Evolutionary conservation across 2,113 vertebrate species (phyloP).

Genomic region (Clupea harengus): DNA sequence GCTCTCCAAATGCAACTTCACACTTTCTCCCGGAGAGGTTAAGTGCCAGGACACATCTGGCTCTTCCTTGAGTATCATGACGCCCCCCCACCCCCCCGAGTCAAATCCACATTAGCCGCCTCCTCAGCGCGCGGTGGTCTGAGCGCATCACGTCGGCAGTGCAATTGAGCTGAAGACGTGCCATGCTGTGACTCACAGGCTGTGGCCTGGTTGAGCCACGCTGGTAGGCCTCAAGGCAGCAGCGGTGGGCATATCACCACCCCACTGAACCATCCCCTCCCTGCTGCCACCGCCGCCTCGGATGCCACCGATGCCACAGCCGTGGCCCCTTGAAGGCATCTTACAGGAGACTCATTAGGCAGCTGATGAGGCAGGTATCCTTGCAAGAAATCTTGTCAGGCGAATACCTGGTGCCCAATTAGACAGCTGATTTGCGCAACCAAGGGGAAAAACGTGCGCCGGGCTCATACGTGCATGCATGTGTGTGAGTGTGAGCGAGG

Average conservation of each 20-base stretch:
- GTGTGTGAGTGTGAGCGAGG: background rate
- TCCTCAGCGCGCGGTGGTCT: background rate
- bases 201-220: constrained; percentile 2
- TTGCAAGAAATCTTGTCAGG: constrained; percentile 57
- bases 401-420: constrained; percentile 51
- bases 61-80: constrained; percentile 10
- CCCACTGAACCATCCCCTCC: background rate
- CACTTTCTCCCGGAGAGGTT: background rate
- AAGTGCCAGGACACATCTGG: constrained; percentile 15
- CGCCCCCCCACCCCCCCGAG: background rate
- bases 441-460: constrained; percentile 61
- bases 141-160: background rate
- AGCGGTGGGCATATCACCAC: constrained; percentile 20
- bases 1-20: background rate
- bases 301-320: background rate
- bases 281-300: background rate
- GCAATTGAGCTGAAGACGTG: constrained; percentile 1
- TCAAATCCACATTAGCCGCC: constrained; percentile 22
- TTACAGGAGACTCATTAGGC: constrained; percentile 47
- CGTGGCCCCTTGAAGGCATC: constrained; percentile 36
- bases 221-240: constrained; percentile 23
- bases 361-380: constrained; percentile 35
- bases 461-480: background rate
- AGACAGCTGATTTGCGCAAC: constrained; percentile 59
- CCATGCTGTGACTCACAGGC: constrained; percentile 1